Base-by-base conservation (phyloP, 2,113 vertebrate species). In the Turnix velox region DNA sequence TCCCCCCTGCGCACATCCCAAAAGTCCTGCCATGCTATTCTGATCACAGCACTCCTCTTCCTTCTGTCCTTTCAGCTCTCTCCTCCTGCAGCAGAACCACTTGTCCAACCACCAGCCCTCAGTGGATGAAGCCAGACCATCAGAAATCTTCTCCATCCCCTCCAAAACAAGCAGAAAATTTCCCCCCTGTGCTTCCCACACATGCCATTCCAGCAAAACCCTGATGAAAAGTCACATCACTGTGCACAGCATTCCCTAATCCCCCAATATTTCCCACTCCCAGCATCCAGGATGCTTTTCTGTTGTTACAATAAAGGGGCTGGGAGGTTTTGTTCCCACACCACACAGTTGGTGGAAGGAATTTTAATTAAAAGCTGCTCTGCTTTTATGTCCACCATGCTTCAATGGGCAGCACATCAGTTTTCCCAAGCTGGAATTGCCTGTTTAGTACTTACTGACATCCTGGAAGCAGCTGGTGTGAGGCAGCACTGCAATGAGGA, bases 311-410 rank as follows among this genome's bases (percentile, higher is more conserved):
- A 22, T 13, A 3, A 43, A 59, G 48, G 48, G 8, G 12, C 65
- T 46, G 48, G 28, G 59, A 67, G 69, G 27, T 93, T 66, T 43
- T 71, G 18, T 49, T 93, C 55, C 84, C 55, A n/a, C 30, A 54
- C 25, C 90, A 31, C 49, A 5, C 7, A 54, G 37, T 54, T 88
- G 24, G 51, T 69, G 68, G 88, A 69, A 84, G 72, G 75, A 74
- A 51, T 63, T 77, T 84, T 92, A 93, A 92, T 93, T 91, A 92
- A 92, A 92, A 91, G 69, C 87, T 81, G 65, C 52, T 94, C 77
- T 81, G 83, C 79, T 92, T 95, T 93, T 87, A 88, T 87, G 81
- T 87, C 84, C 84, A 92, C 72, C 87, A 65, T 19, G 61, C 71
- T 92, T 65, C 81, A 67, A 17, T 6, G 40, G 52, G 81, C 76